Conservation (phyloP, 2,888 invertebrate genomes). For the Tipula helvola region DNA sequence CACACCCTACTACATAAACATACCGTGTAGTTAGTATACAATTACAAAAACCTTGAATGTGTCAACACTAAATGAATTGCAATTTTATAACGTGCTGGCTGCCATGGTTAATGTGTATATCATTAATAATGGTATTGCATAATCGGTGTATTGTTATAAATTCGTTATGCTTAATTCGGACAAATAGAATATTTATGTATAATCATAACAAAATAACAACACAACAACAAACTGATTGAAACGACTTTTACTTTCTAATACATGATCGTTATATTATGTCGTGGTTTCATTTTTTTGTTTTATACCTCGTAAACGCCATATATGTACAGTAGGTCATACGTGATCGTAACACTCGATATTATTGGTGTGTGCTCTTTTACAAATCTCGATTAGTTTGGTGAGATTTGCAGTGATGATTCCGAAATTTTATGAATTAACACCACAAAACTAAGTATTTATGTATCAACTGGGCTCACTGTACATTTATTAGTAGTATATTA, state of each 20-base stretch:
- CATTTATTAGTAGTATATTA: neutral
- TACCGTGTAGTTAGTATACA: neutral
- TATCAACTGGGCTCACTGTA: neutral
- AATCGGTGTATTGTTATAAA: neutral
- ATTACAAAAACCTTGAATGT: neutral
- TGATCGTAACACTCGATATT: neutral
- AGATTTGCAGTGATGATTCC: too few relatives aligned
- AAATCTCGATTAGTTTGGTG: too few relatives aligned
- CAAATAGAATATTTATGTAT: neutral
- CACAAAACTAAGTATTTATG: neutral
- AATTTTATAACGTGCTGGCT: neutral
- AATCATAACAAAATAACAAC: neutral
- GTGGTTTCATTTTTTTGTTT: neutral
- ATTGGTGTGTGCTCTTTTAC: neutral
- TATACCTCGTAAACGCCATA: neutral
- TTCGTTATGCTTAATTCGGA: neutral
- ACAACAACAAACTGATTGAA: neutral
- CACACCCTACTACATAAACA: neutral
- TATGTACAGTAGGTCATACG: neutral
- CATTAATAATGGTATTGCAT: neutral
- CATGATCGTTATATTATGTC: neutral
- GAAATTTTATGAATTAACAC: too few relatives aligned
- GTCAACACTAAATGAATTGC: neutral
- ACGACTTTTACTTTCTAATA: neutral
- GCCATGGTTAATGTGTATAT: neutral